Evolutionary conservation across 2,113 vertebrate genomes (phyloP).

Genomic region (Takifugu bimaculatus): DNA sequence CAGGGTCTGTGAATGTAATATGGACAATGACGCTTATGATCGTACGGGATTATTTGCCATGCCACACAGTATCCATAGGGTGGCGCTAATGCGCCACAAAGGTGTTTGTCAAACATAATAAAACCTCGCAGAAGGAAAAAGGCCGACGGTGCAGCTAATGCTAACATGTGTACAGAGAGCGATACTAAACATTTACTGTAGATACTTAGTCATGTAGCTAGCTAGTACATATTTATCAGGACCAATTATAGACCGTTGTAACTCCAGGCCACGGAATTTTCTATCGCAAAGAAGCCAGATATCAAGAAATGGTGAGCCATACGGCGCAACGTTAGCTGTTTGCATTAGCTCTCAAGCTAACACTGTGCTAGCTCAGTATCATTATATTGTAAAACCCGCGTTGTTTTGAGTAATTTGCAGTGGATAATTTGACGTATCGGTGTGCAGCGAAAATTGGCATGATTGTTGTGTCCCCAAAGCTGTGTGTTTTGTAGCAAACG

Average conservation of each 20-base stretch:
- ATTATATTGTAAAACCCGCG: background rate
- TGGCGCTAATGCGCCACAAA: background rate
- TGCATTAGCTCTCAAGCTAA: conserved; percentile 1
- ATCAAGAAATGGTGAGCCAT: conserved; percentile 43
- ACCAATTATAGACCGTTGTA: background rate
- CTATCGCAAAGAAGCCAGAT: background rate
- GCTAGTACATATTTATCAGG: background rate
- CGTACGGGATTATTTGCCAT: background rate
- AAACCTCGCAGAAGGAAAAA: conserved; percentile 23
- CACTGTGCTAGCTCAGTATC: conserved; percentile 20
- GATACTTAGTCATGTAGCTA: conserved; percentile 41
- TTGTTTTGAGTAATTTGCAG: background rate
- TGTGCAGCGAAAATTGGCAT: rapidly evolving
- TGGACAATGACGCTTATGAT: no score
- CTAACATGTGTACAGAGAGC: conserved; percentile 21
- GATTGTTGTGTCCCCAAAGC: rapidly evolving
- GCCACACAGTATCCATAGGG: conserved; percentile 14
- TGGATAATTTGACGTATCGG: background rate
- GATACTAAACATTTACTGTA: conserved; percentile 6
- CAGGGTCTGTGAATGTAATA: no score
- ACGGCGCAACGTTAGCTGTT: background rate
- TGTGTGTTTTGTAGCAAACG: background rate
- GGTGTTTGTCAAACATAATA: background rate
- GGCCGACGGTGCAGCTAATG: conserved; percentile 32
- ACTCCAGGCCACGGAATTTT: background rate